phyloP scores from a whole-genome alignment of 37 sponge, comb jelly and placozoan genomes.

The Cliona cf. orientalis region DNA sequence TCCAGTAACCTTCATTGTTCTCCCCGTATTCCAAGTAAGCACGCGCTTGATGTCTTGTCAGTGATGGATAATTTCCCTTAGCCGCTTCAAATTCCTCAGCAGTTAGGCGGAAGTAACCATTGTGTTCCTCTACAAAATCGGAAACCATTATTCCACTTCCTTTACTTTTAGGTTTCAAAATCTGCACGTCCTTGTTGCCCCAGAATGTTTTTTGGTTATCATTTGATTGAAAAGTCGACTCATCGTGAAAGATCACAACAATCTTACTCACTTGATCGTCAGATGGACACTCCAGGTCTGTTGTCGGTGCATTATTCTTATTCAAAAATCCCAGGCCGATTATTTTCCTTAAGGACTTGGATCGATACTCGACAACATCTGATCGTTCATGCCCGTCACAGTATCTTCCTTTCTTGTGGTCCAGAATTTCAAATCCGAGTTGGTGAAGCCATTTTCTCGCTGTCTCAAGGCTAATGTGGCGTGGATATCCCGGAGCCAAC shows the following conservation, averaged over 20 bases:
- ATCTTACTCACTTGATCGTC: slow-evolving; percentile 8
- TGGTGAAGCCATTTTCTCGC: slow-evolving; percentile 44
- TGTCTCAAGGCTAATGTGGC: slow-evolving; percentile 31
- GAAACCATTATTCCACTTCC: slow-evolving; percentile 11
- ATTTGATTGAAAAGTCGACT: slow-evolving; percentile 49
- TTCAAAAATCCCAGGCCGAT: slow-evolving; percentile 24
- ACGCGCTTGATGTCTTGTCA: no score
- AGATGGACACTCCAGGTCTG: slow-evolving; percentile 28
- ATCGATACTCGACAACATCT: slow-evolving; percentile 41
- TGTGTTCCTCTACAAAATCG: slow-evolving; percentile 13
- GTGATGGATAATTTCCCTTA: background rate
- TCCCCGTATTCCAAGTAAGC: slow-evolving; percentile 9
- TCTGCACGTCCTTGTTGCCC: background rate
- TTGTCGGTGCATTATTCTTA: slow-evolving; percentile 24
- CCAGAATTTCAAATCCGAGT: slow-evolving; percentile 44
- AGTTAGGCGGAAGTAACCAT: slow-evolving; percentile 1
- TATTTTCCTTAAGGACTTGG: slow-evolving; percentile 43
- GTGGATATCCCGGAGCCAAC: slow-evolving; percentile 24
- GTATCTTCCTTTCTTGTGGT: slow-evolving; percentile 33
- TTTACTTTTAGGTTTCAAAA: slow-evolving; percentile 8
- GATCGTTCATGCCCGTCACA: slow-evolving; percentile 54
- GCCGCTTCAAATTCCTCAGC: background rate
- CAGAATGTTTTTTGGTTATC: slow-evolving; percentile 39
- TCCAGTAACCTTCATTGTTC: slow-evolving; percentile 47
- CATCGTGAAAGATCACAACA: slow-evolving; percentile 34